Percentiles rank a stretch among this genome's conserved stretches.
Evolutionary conservation across 1,140 invertebrate species (phyloP).

Genomic region (Melipona quadrifasciata): DNA sequence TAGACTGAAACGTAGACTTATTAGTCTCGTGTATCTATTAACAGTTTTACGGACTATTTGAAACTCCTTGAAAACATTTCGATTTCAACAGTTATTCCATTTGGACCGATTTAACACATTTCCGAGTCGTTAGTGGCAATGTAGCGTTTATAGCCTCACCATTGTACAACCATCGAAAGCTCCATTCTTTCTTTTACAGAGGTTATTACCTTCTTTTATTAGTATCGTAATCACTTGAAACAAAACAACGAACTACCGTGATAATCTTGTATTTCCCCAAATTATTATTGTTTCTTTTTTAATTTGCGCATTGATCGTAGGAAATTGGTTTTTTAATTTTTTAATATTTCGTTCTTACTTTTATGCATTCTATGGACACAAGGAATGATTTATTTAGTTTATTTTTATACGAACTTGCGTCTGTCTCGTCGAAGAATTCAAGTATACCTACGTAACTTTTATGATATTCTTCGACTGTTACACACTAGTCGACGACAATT

Average conservation of each 20-base stretch:
- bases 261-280: no score
- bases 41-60: neutral
- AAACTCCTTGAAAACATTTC: neutral
- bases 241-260: neutral
- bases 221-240: neutral
- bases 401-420: no score
- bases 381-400: no score
- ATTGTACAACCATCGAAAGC: constrained; percentile 4
- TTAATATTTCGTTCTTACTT: no score
- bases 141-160: neutral
- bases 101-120: neutral
- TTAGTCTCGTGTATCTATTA: neutral
- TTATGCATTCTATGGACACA: no score
- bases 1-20: neutral
- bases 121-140: constrained; percentile 1
- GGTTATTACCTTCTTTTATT: neutral
- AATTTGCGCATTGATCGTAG: no score
- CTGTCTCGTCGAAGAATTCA: no score
- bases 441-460: no score
- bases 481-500: no score
- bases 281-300: no score
- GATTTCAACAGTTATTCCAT: neutral
- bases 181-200: neutral
- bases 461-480: no score
- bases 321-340: no score